Base-by-base conservation (phyloP, 1,140 invertebrate species). In the Cydia fagiglandana region DNA sequence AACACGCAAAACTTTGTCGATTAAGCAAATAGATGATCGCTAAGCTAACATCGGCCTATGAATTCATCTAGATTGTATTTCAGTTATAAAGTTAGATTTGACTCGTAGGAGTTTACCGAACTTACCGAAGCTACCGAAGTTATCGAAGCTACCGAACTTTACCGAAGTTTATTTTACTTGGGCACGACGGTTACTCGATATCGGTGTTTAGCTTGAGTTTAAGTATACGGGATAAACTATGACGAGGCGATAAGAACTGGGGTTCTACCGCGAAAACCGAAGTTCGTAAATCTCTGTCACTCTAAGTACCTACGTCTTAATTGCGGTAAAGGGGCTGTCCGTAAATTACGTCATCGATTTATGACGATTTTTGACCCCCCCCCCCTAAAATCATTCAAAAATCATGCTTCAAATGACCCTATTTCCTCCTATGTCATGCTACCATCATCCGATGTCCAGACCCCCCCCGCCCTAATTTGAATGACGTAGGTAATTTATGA, bases 21-120 rank as follows among this genome's bases (percentile, higher is more conserved):
- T 56, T 56, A 56, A 56, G 20, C 53, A 56, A 17, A 13, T 15
- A 4, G 13, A 56, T 7, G n/a, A 7, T 17, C 53, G 15, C 53
- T 17, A 56, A 56, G n/a, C 15, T 17, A 17, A 56, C 4, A 56
- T 56, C 5, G 6, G 53, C 53, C 53, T 56, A 47, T 47, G 38
- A 41, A 56, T 56, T 56, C n/a, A 56, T 56, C 53, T 56, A 7
- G 53, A 56, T 56, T n/a, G 15, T 56, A 56, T 56, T 56, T 56
- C 53, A 56, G 53, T 56, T 47, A 47, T 47, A 7, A 47, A 47
- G 6, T 56, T 17, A n/a, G 4, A 17, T n/a, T 56, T 17, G n/a
- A 56, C 53, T 56, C n/a, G 53, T n/a, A 9, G n/a, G 47, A 50
- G 47, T 50, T 56, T 34, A 34, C 34, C 34, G 34, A 34, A 34